Evolutionary conservation across 2,113 vertebrate species (phyloP), one percentile per base, ranked within the genome.

Genomic region (Lepisosteus oculatus): DNA sequence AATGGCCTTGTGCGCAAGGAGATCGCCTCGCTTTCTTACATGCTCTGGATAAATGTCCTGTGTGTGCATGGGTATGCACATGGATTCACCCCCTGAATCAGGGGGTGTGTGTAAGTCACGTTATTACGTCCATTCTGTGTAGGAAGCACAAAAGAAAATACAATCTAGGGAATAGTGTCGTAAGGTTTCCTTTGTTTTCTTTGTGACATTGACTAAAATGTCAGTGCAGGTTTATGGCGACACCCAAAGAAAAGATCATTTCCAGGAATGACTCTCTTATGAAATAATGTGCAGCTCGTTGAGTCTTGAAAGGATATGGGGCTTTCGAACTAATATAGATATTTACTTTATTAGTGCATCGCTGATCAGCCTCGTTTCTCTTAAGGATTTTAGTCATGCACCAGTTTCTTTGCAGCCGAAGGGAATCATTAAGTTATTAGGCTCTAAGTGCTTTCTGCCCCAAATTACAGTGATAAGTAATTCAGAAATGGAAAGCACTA

Each of bases 1-100:
- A 51, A 1, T 51, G 47, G 47, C 47, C 5, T 9, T 63, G 42
- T 66, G 67, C 51, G 12, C 12, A 5, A 43, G 43, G 13, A 66
- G 41, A 14, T 43, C 41, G 8, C 59, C n/a, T 11, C 12, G 13
- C 67, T 69, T 55, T 61, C 66, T 73, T 59, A 14, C 54, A 64
- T 13, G 65, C 59, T 76, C 41, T 41, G 14, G n/a, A 2, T 42
- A 44, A 42, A 59, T 56, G 68, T 41, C 29, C 14, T 7, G 7
- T 55, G 66, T 15, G 15, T 69, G 41, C 17, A 13, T 65, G 45
- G 17, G 61, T 65, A 17, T 43, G 44, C 13, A 15, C 44, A 4
- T 57, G 29, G 43, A 57, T 77, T 29, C 29, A 29, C 29, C 29
- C 29, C 17, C 0, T 29, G 17, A 29, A 29, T 29, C 0, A 29